These are phyloP conservation scores for Ormyrus pomaceus DNA, from an alignment of 2,888 invertebrate species.

Conservation along the genomic window DNA sequence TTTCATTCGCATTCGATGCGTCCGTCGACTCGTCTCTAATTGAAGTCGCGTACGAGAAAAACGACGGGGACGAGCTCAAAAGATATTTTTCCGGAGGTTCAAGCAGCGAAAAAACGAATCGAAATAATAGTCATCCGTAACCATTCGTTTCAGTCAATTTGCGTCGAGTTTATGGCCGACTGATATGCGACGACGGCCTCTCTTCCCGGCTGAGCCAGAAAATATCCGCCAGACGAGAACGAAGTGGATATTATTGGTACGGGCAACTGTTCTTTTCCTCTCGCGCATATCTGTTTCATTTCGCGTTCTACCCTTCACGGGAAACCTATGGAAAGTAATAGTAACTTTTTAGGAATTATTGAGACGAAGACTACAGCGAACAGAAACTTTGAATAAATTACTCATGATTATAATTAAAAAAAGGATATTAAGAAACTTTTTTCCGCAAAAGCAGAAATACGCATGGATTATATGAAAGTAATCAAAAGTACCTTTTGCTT, in stretches of 20 bases:
- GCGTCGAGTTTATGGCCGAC: slow-evolving; percentile 13
- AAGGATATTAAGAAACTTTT: no score
- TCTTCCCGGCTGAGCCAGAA: background rate
- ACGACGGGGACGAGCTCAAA: background rate
- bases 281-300: slow-evolving; percentile 10
- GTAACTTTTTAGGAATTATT: no score
- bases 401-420: no score
- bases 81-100: background rate
- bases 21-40: slow-evolving; percentile 11
- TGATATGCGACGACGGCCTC: slow-evolving; percentile 11
- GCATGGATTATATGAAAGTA: no score
- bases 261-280: background rate
- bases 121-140: slow-evolving; percentile 40
- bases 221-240: slow-evolving; percentile 6
- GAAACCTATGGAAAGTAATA: background rate
- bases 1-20: slow-evolving; percentile 14
- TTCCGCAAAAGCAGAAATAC: no score
- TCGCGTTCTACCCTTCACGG: background rate
- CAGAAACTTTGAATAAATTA: no score
- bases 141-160: slow-evolving; percentile 45
- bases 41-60: background rate
- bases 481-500: no score
- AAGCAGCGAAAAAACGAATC: slow-evolving; percentile 9
- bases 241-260: slow-evolving; percentile 42
- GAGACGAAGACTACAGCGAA: no score